Evolutionary conservation across 2,888 invertebrate genomes (phyloP), one percentile per base, ranked within the genome.

Genomic region (Rhagium mordax): DNA sequence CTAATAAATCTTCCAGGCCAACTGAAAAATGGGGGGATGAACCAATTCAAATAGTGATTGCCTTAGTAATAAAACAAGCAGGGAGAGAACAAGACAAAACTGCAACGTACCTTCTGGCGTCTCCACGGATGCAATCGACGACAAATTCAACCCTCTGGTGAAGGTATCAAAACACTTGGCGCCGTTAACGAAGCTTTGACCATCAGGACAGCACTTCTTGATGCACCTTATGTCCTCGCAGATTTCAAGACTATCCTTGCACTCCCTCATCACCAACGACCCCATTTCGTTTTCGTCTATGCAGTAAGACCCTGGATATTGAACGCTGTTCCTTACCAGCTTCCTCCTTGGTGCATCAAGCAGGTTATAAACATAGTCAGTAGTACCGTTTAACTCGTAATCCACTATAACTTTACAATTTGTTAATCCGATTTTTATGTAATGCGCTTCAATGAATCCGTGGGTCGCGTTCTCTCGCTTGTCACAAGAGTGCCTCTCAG

Each of bases 161-260:
- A 81, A 82, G 2, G 82, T 84, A 64, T 80, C 77, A 10, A 57
- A 59, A 74, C 86, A 86, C 10, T 59, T 74, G 0, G 78, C 55
- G 15, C 82, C 83, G 57, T 80, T 78, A 7, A 84, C 84, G 72
- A 85, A 91, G 78, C 91, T 89, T 51, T 90, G 81, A 13, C 91
- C 91, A 20, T 90, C 86, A 2, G 89, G 89, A 79, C 91, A 91
- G 78, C 91, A 91, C 82, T 91, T 91, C 66, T 87, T 88, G 1
- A 91, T 74, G 75, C 90, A 90, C 74, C 77, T 81, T 18, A 78
- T 79, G 1, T 61, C 57, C 3, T 80, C 75, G 57, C 85, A 85
- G 64, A 81, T 62, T 8, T 80, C 72, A 10, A 78, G 76, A 53
- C 78, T 72, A 5, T 77, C 74, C 27, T 77, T 75, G 66, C 85